These are phyloP conservation scores for Paradisaea rubra DNA, from an alignment of 2,113 vertebrate genomes.

Conservation along the genomic window DNA sequence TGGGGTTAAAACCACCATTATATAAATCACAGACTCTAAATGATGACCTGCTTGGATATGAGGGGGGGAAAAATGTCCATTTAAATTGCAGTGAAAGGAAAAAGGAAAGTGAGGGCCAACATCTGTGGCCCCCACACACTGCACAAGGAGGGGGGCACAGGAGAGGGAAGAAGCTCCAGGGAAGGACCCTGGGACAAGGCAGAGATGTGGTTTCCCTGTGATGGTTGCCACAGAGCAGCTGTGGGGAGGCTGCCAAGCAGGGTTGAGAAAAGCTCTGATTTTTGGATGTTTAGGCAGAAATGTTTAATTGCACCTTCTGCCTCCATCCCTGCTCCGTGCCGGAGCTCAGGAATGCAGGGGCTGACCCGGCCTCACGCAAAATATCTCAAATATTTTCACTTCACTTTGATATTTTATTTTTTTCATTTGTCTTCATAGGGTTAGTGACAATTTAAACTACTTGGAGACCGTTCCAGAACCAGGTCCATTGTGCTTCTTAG, in stretches of 20 bases:
- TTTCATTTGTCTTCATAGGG: background rate
- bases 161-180: background rate
- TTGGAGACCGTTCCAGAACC: background rate
- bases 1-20: conserved; percentile 74
- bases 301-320: conserved; percentile 14
- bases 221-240: background rate
- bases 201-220: background rate
- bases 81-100: conserved; percentile 17
- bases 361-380: background rate
- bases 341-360: background rate
- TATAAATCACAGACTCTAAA: conserved; percentile 71
- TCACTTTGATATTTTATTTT: background rate
- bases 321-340: background rate
- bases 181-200: background rate
- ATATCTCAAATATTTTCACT: conserved; percentile 14
- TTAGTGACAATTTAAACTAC: background rate
- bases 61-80: background rate
- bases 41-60: background rate
- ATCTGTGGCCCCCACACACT: background rate
- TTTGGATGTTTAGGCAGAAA: background rate
- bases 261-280: background rate
- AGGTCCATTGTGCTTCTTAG: background rate
- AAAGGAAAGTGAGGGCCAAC: background rate
- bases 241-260: background rate
- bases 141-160: background rate